phyloP scores from a whole-genome alignment of 2,797 vertebrate species.

The Squalus acanthias region DNA sequence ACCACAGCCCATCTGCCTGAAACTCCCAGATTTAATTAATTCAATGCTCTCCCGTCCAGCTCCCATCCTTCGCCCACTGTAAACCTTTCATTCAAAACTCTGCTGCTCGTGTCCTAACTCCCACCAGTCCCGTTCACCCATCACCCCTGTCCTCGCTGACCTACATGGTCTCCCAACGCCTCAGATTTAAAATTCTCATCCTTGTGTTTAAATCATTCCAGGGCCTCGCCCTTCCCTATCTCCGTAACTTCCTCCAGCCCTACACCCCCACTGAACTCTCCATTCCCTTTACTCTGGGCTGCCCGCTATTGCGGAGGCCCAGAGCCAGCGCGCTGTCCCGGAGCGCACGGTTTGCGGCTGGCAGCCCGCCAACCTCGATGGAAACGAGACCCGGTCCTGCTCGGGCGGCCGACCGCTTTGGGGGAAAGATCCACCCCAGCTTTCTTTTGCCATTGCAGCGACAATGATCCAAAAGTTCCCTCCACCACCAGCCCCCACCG shows the following conservation, averaged over 20 bases:
- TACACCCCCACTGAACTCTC: neutral
- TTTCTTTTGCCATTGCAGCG: neutral
- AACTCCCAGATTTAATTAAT: neutral
- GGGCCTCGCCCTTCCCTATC: neutral
- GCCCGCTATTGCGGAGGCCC: neutral
- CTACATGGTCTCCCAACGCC: neutral
- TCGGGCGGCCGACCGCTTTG: no score
- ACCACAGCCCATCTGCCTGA: neutral
- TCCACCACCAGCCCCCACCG: neutral
- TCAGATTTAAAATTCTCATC: neutral
- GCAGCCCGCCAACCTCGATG: neutral
- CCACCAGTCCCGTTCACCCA: neutral
- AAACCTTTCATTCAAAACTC: neutral
- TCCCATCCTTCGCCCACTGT: neutral
- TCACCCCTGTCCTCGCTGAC: neutral
- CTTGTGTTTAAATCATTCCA: neutral
- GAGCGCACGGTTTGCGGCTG: neutral
- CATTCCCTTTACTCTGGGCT: neutral
- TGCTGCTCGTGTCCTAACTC: no score
- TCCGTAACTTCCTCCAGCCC: neutral
- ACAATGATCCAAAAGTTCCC: neutral
- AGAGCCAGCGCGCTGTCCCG: neutral
- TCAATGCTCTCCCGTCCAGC: neutral
- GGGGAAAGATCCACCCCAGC: neutral
- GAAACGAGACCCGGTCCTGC: neutral